Base-by-base conservation (phyloP, 2,888 invertebrate species). In the Chymomyza caudatula region DNA sequence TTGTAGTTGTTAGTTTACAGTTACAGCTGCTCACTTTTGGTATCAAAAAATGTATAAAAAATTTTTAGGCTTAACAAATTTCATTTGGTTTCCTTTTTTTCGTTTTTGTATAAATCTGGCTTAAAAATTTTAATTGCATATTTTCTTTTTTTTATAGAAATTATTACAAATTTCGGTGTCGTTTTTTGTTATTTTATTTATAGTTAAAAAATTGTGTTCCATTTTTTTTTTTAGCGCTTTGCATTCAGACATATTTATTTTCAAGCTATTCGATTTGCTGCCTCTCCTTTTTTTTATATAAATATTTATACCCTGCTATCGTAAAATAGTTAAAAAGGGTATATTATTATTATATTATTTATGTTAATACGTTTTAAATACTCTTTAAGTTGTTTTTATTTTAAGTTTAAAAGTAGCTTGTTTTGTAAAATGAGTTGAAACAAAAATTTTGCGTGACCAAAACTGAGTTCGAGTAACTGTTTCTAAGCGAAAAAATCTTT, bases 1-100 rank as follows among this genome's bases (percentile, higher is more conserved):
- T 44, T 44, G 44, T n/a, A 4, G 44, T 17, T 15, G 13, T 13
- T n/a, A 17, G 4, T n/a, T 44, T 44, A 17, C 29, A 29, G n/a
- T n/a, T 29, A 29, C 4, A 29, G 29, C 8, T 29, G 4, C 22
- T 57, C 47, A 23, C 11, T 59, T 52, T 83, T 74, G 65, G 85
- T 80, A 80, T 80, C 75, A 80, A 80, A 80, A 80, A 75, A 80
- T 84, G 75, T 80, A 80, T 80, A 80, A 80, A 80, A 79, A 80
- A 75, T 67, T 37, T 29, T 37, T 73, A 78, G 73, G 73, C 77
- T 78, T 81, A 80, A 80, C 80, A 80, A 80, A 80, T 81, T 77
- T 51, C 4, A 47, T 47, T 47, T 47, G 47, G 15, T 47, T 17
- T 19, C 19, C 15, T 54, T 13, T 19, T 44, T 63, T 55, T 44